Percentiles rank a stretch among this genome's conserved stretches.
Evolutionary conservation across 1,140 invertebrate species (phyloP).

Genomic region (Eufriesea mexicana): DNA sequence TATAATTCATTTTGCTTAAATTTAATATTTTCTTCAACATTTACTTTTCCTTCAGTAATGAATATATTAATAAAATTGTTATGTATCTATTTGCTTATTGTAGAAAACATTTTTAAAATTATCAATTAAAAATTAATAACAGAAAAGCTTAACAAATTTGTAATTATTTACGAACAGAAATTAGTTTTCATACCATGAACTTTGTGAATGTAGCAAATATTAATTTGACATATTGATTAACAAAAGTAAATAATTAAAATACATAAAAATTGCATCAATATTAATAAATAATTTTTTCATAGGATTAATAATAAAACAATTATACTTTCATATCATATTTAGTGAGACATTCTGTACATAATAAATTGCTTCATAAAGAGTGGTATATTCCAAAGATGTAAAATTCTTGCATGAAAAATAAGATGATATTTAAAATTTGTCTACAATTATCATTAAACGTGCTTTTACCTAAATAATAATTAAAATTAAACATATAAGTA

Average conservation of each 20-base stretch:
- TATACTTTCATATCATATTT: slow-evolving; percentile 12
- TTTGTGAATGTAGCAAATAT: background rate
- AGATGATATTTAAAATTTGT: slow-evolving; percentile 5
- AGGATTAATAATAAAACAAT: slow-evolving; percentile 1
- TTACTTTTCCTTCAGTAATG: too few relatives aligned
- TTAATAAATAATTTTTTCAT: slow-evolving; percentile 19
- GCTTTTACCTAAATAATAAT: background rate
- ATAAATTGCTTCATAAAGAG: slow-evolving; percentile 1
- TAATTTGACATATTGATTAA: background rate
- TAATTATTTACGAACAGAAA: background rate
- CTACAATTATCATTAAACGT: background rate
- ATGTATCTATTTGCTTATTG: background rate
- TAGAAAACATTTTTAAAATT: background rate
- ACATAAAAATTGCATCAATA: background rate
- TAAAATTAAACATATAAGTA: background rate
- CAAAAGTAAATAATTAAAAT: background rate
- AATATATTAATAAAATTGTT: background rate
- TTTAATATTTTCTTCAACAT: background rate
- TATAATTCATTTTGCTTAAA: background rate
- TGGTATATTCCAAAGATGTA: slow-evolving; percentile 3
- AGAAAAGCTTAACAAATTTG: background rate
- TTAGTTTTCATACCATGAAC: background rate
- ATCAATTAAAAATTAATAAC: too few relatives aligned
- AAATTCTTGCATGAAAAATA: slow-evolving; percentile 16
- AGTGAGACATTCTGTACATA: background rate